These are phyloP conservation scores for Eupristina koningsbergeri DNA, from an alignment of 1,140 invertebrate genomes.

Conservation along the genomic window DNA sequence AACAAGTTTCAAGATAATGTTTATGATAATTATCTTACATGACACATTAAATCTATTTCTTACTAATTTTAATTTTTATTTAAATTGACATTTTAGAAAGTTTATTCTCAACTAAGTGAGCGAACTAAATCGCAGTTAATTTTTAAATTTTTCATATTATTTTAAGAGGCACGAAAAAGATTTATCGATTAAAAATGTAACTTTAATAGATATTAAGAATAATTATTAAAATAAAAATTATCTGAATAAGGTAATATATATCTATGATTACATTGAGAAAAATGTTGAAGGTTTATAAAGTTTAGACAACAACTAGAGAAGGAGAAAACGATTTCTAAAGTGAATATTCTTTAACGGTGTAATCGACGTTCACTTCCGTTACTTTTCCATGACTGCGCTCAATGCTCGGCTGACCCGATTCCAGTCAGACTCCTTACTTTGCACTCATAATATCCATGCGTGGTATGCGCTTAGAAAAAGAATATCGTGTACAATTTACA, in stretches of 20 bases:
- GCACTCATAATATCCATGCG: not conserved
- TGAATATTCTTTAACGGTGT: constrained; percentile 32
- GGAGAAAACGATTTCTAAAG: constrained; percentile 40
- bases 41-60: too few relatives aligned
- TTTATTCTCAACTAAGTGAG: not conserved
- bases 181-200: too few relatives aligned
- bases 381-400: constrained; percentile 25
- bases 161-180: too few relatives aligned
- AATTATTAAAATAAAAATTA: too few relatives aligned
- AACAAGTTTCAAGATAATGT: not conserved
- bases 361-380: constrained; percentile 47
- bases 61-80: not conserved
- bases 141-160: not conserved
- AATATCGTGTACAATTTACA: not conserved
- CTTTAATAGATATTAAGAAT: too few relatives aligned
- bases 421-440: constrained; percentile 34
- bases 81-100: not conserved
- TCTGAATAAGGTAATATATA: not conserved
- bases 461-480: not conserved
- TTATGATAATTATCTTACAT: not conserved
- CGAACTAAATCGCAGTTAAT: not conserved
- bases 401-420: constrained; percentile 37
- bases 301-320: not conserved
- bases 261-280: not conserved
- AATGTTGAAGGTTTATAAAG: not conserved